Percentiles rank a stretch among this genome's conserved stretches.
Conservation (phyloP, 2,113 vertebrate genomes). For the Lagopus leucura region DNA sequence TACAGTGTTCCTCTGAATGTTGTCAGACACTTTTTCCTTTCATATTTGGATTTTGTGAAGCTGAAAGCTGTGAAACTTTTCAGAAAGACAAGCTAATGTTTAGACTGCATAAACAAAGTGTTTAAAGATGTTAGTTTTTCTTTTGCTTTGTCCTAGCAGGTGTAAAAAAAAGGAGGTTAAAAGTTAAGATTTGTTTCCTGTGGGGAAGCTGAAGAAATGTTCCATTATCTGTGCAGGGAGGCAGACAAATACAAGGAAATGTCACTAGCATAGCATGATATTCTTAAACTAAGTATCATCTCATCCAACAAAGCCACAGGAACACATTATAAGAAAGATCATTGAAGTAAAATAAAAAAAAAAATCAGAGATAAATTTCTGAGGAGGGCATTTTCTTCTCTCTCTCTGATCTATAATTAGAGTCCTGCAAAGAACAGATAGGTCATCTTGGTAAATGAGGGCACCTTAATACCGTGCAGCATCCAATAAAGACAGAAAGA, state of each 20-base stretch:
- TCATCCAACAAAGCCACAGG: conserved; percentile 27
- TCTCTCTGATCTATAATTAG: conserved; percentile 15
- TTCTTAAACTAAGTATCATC: conserved; percentile 44
- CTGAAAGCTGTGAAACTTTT: conserved; percentile 12
- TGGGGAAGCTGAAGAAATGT: conserved; percentile 69
- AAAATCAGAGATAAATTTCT: conserved; percentile 46
- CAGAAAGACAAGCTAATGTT: conserved; percentile 5
- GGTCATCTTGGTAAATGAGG: conserved; percentile 10
- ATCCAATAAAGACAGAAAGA: not conserved
- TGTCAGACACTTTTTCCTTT: not conserved
- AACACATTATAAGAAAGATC: conserved; percentile 38
- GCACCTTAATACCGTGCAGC: not conserved
- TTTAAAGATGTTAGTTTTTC: not conserved
- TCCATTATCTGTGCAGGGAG: conserved; percentile 65
- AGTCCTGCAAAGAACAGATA: not conserved
- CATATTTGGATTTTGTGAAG: conserved; percentile 1
- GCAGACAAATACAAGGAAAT: conserved; percentile 56
- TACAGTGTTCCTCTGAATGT: not conserved
- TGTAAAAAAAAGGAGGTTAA: conserved; percentile 24
- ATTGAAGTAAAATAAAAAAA: conserved; percentile 15
- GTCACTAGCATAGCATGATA: conserved; percentile 60
- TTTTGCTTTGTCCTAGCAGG: conserved; percentile 43
- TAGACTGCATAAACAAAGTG: not conserved
- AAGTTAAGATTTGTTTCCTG: conserved; percentile 68
- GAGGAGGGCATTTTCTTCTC: conserved; percentile 23